Evolutionary conservation across 2,888 invertebrate species (phyloP), one percentile per base, ranked within the genome.

Genomic region (Pterostichus niger): DNA sequence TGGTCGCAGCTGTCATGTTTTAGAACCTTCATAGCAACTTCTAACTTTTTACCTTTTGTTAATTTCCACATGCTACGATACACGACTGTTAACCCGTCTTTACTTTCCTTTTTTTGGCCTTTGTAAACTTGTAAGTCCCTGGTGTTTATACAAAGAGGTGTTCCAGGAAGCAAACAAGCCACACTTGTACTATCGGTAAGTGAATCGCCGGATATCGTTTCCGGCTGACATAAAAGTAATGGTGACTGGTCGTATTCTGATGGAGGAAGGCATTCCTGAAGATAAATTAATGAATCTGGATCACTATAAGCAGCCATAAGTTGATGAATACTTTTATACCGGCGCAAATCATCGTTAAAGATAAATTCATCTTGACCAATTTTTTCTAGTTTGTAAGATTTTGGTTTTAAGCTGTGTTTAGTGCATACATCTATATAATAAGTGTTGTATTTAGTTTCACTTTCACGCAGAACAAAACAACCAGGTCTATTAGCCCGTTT

Each of bases 221-320:
- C 93, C 56, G 87, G 88, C 7, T 93, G 93, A 86, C 95, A 95
- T 44, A 95, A 88, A 73, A 96, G 87, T 84, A 95, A 88, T 54
- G 94, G 93, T 0, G 95, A 95, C 87, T 93, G 93, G 88, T 95
- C 97, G 90, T 96, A 96, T 91, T 96, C 96, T 0, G 97, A 96
- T 9, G 97, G 95, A 24, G 96, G 96, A 88, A 97, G 92, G 86
- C 96, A 96, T 88, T 96, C 95, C 71, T 93, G 92, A 7, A 96
- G 89, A 87, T 91, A 93, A 87, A 95, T 92, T 73, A 91, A 88
- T 68, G 92, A 92, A 73, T 93, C 92, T 0, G 93, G 91, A 86
- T 93, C 92, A 86, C 92, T 93, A 87, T 95, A 93, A 68, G 92
- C 91, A 11, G 91, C 89, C 84, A 95, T 91, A 75, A 96, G 91